These are phyloP conservation scores for Festucalex cinctus DNA, from an alignment of 2,113 vertebrate genomes.

Conservation along the genomic window DNA sequence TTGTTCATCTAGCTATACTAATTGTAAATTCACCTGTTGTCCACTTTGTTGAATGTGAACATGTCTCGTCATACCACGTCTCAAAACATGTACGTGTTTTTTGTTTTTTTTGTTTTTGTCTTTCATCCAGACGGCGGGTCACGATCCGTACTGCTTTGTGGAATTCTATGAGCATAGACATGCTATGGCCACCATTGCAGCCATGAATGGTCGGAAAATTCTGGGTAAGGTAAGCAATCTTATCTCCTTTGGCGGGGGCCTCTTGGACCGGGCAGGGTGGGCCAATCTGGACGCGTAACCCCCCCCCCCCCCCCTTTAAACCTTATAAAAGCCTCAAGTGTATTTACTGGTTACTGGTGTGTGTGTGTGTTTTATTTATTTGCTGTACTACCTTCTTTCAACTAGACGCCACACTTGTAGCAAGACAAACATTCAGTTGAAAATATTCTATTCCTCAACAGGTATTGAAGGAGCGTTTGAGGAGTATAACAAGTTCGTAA, in stretches of 20 bases:
- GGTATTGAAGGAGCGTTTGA: slow-evolving; percentile 81
- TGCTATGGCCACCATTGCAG: slow-evolving; percentile 92
- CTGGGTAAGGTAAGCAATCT: slow-evolving; percentile 98
- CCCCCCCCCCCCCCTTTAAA: slow-evolving; percentile 8
- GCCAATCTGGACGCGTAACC: not conserved
- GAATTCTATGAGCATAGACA: slow-evolving; percentile 98
- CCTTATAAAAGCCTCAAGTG: not conserved
- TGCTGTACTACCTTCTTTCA: slow-evolving; percentile 57
- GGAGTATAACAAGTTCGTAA: slow-evolving; percentile 81
- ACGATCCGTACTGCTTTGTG: slow-evolving; percentile 98
- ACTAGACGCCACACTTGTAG: slow-evolving; percentile 65
- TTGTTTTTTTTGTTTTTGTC: not conserved
- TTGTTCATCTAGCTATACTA: too few species aligned
- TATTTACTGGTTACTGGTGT: slow-evolving; percentile 44
- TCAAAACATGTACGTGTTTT: too few species aligned
- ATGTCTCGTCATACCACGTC: too few species aligned
- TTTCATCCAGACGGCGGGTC: slow-evolving; percentile 85
- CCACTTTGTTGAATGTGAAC: too few species aligned
- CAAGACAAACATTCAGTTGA: slow-evolving; percentile 71
- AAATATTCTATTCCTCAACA: slow-evolving; percentile 82
- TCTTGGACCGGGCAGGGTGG: slow-evolving; percentile 40
- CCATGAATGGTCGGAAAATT: slow-evolving; percentile 99
- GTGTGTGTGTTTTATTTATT: slow-evolving; percentile 43
- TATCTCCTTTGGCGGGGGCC: slow-evolving; percentile 73
- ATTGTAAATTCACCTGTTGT: too few species aligned